Percentiles rank a stretch among this genome's conserved stretches.
phyloP scores from a whole-genome alignment of 2,113 vertebrate species.

The Cricetomys ansorgei region DNA sequence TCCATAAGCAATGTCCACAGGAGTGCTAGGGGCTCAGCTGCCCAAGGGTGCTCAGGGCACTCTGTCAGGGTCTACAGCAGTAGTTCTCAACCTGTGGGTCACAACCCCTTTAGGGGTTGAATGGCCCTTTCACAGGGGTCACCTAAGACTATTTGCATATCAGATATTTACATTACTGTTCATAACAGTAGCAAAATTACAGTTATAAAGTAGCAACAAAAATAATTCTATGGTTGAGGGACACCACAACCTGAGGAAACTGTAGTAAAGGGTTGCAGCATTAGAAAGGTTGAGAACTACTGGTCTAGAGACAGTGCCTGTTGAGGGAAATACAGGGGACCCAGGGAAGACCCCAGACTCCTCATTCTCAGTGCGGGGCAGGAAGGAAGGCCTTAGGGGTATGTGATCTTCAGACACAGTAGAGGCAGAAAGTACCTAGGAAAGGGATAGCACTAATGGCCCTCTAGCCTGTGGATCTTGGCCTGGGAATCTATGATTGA shows the following conservation, averaged over 20 bases:
- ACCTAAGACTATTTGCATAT: too few relatives aligned
- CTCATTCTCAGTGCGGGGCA: background rate
- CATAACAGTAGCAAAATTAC: too few relatives aligned
- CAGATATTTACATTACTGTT: too few relatives aligned
- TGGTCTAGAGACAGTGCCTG: background rate
- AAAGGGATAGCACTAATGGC: background rate
- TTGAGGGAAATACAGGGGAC: background rate
- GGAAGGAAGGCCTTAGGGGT: background rate
- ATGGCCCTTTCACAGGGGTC: too few relatives aligned
- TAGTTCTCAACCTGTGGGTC: too few relatives aligned
- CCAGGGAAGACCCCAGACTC: background rate
- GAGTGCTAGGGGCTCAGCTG: background rate
- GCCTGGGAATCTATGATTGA: background rate
- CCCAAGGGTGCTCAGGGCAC: background rate
- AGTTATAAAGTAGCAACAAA: too few relatives aligned
- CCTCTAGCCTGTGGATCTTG: background rate
- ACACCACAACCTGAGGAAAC: too few relatives aligned
- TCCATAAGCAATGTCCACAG: background rate
- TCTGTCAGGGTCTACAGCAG: background rate
- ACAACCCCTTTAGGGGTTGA: too few relatives aligned
- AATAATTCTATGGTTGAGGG: too few relatives aligned
- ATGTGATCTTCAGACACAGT: background rate
- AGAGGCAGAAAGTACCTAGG: background rate
- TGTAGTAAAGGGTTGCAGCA: too few relatives aligned
- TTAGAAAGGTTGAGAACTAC: too few relatives aligned